Percentiles rank a stretch among this genome's conserved stretches.
phyloP scores from a whole-genome alignment of 1,140 invertebrate species.

The Drosophila murphyi region DNA sequence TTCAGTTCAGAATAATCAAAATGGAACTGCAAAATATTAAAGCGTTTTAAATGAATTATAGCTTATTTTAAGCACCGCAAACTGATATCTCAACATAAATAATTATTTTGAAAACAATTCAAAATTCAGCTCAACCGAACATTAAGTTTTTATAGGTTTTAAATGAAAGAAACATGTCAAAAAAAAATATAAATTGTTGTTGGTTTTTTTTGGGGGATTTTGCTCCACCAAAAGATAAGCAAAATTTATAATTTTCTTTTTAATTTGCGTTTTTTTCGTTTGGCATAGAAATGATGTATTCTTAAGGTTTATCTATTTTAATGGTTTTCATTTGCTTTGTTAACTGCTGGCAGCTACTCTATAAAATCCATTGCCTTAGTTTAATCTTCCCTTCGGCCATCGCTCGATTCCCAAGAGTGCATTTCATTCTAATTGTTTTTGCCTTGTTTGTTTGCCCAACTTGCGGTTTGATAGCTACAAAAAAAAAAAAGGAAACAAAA shows the following conservation, averaged over 20 bases:
- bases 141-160: neutral
- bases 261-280: constrained; percentile 21
- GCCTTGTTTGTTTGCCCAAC: constrained; percentile 61
- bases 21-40: too few relatives aligned
- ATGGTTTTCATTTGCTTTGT: constrained; percentile 20
- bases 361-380: neutral
- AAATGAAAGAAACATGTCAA: neutral
- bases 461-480: constrained; percentile 23
- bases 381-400: constrained; percentile 21
- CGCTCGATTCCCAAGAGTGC: constrained; percentile 59
- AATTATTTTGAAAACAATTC: neutral
- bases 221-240: neutral
- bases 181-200: neutral
- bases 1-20: too few relatives aligned
- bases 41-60: neutral
- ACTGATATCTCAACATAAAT: neutral
- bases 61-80: neutral
- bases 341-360: constrained; percentile 2
- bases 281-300: constrained; percentile 30
- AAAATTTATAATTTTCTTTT: neutral
- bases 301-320: constrained; percentile 36
- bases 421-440: constrained; percentile 79
- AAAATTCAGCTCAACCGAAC: neutral
- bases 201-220: neutral
- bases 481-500: constrained; percentile 32